A percentile compares a stretch with the other conserved stretches of the same genome.
These are phyloP conservation scores for Parotocinclus haroldoi DNA, from an alignment of 2,797 vertebrate species.

Conservation along the genomic window DNA sequence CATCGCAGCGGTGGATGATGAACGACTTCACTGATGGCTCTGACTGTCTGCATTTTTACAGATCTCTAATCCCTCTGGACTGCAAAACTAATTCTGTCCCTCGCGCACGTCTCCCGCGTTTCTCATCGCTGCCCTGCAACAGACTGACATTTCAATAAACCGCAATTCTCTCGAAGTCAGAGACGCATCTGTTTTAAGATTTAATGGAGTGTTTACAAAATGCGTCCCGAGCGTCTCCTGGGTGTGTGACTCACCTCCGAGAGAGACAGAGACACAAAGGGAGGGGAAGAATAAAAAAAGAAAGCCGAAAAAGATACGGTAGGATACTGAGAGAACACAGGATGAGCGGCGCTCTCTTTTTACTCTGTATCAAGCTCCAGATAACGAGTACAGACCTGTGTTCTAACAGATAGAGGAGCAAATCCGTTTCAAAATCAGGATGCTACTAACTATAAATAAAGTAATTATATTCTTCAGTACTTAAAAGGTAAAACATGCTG, in stretches of 20 bases:
- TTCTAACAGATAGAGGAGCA: no score
- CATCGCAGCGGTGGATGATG: neutral
- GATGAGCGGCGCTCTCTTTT: no score
- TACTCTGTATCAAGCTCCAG: no score
- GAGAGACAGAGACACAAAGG: slow-evolving; percentile 24
- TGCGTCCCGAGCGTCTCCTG: no score
- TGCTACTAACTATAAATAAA: no score
- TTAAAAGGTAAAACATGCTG: no score
- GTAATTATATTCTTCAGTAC: no score
- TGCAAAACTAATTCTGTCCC: neutral
- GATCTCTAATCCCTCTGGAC: neutral
- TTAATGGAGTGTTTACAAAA: no score
- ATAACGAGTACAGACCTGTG: no score
- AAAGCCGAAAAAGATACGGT: neutral
- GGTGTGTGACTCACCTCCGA: neutral
- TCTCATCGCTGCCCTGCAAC: neutral
- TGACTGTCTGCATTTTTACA: no score
- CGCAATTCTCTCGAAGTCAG: neutral
- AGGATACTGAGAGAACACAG: neutral
- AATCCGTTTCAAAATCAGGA: no score
- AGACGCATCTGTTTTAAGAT: neutral
- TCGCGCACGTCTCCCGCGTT: neutral
- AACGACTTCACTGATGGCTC: neutral
- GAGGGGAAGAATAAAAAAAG: slow-evolving; percentile 12
- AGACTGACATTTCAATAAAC: slow-evolving; percentile 23